Evolutionary conservation across 2,888 invertebrate genomes (phyloP).

Genomic region (Merodon equestris): DNA sequence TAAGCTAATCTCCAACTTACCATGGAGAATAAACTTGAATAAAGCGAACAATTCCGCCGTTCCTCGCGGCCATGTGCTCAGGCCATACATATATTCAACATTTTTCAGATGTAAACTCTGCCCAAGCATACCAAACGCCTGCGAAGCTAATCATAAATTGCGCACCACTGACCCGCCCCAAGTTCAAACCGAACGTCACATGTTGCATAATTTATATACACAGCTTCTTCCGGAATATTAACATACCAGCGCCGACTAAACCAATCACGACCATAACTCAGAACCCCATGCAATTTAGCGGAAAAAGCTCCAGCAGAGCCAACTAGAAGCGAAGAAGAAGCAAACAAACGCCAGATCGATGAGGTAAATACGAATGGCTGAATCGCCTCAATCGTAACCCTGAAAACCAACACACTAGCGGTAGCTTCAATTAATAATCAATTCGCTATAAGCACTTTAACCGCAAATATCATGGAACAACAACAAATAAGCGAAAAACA

Average conservation of each 20-base stretch:
- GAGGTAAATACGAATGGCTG: constrained; percentile 8
- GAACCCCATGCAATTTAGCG: constrained; percentile 31
- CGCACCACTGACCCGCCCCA: constrained; percentile 31
- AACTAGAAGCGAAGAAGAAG: background rate
- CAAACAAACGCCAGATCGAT: constrained; percentile 34
- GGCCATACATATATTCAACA: no score
- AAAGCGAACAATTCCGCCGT: no score
- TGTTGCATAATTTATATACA: constrained; percentile 33
- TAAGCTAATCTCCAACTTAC: no score
- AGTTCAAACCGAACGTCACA: constrained; percentile 39
- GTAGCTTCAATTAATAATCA: constrained; percentile 52
- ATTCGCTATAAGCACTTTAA: constrained; percentile 46
- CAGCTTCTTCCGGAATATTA: constrained; percentile 27
- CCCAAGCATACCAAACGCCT: no score
- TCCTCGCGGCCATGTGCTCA: no score
- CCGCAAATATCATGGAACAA: constrained; percentile 29
- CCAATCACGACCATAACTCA: constrained; percentile 12
- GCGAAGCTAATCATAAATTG: background rate
- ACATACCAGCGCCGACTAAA: constrained; percentile 8
- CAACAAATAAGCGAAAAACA: background rate
- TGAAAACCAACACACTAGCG: constrained; percentile 45
- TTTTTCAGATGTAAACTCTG: no score
- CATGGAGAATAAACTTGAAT: no score
- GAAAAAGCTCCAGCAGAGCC: background rate
- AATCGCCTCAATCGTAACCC: constrained; percentile 55